Evolutionary conservation across 2,113 vertebrate genomes (phyloP).

Genomic region (Pristiophorus japonicus): DNA sequence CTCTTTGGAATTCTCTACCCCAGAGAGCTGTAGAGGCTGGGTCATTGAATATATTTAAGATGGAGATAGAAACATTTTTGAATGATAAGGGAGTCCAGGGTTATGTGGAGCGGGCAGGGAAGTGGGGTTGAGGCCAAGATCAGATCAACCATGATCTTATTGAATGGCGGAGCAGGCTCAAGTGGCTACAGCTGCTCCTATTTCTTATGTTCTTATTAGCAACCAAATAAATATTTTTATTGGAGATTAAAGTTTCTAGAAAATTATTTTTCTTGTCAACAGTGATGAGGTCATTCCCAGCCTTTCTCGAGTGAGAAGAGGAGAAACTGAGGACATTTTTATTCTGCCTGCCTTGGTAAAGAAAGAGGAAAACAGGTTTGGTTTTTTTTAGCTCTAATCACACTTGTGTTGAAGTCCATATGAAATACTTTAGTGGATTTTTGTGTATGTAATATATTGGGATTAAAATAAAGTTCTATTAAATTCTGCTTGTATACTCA

Average conservation of each 20-base stretch:
- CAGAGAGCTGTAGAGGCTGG: too few species aligned
- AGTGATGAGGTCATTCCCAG: conserved; percentile 74
- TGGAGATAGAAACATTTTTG: too few species aligned
- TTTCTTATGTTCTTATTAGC: too few species aligned
- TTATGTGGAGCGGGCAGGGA: too few species aligned
- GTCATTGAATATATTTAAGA: too few species aligned
- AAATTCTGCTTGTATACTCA: not conserved
- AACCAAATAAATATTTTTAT: not conserved
- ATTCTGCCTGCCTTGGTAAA: conserved; percentile 72
- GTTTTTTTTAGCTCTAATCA: not conserved
- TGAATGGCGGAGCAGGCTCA: too few species aligned
- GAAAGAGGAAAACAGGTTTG: conserved; percentile 70
- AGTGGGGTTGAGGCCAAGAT: too few species aligned
- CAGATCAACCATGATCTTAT: too few species aligned
- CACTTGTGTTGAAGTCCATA: not conserved
- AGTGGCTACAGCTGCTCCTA: too few species aligned
- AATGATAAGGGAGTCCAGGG: too few species aligned
- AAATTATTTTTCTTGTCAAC: conserved; percentile 37
- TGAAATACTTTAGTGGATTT: not conserved
- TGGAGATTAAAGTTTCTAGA: not conserved
- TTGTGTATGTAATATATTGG: not conserved
- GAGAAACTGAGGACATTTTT: conserved; percentile 78
- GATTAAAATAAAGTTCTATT: not conserved
- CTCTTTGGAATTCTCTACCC: too few species aligned
- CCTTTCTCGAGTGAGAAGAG: conserved; percentile 70